Evolutionary conservation across 2,888 invertebrate species (phyloP).

Genomic region (Catocala fraxini): DNA sequence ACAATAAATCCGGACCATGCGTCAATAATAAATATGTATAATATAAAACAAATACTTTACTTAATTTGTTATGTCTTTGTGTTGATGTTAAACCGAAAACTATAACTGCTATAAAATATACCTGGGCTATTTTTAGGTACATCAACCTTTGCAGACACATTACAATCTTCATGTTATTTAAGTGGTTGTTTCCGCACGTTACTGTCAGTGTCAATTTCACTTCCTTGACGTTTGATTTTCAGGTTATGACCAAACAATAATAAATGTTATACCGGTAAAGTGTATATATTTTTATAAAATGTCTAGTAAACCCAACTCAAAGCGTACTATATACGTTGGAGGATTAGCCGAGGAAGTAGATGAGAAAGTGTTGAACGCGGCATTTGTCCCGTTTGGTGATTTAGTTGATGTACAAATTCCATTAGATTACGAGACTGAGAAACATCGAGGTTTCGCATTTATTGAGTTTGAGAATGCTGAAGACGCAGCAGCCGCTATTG

Average conservation of each 20-base stretch:
- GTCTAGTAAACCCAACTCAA: conserved; percentile 89
- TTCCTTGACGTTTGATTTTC: conserved; percentile 11
- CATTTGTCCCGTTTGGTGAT: conserved; percentile 99
- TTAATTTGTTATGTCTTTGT: too few species aligned
- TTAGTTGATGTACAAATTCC: conserved; percentile 99
- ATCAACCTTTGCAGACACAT: too few species aligned
- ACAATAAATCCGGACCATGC: too few species aligned
- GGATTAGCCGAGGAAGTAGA: conserved; percentile 98
- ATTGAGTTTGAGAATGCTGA: conserved; percentile 99
- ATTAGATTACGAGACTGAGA: conserved; percentile 98
- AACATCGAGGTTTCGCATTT: conserved; percentile 99
- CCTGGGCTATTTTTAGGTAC: too few species aligned
- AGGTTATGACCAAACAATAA: conserved; percentile 34
- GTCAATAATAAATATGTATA: too few species aligned
- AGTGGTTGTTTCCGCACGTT: too few species aligned
- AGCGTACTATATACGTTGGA: conserved; percentile 95
- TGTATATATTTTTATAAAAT: conserved; percentile 53
- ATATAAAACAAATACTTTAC: too few species aligned
- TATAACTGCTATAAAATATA: too few species aligned
- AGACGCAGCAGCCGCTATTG: conserved; percentile 99
- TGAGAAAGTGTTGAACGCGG: conserved; percentile 97
- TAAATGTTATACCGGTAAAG: conserved; percentile 28
- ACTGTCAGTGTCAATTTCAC: conserved; percentile 10
- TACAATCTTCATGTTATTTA: too few species aligned
- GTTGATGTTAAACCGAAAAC: too few species aligned